Evolutionary conservation across 2,113 vertebrate species (phyloP), one percentile per base, ranked within the genome.

Genomic region (Tachysurus vachellii): DNA sequence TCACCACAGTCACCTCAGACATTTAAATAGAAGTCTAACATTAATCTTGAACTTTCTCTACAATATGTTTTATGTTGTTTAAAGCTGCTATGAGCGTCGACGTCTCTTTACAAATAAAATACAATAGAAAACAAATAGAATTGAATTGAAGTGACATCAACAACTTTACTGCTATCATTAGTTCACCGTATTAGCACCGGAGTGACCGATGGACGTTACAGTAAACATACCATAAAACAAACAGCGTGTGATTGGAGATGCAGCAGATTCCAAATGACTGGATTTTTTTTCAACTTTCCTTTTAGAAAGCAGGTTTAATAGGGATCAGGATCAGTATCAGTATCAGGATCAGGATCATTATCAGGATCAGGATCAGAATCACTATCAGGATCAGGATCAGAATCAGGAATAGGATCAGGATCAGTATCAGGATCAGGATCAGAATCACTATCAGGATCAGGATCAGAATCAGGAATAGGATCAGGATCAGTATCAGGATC

Each of bases 301-400:
- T 28, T 77, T 4, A 28, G 54, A 79, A 14, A 21, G 16, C 21
- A 21, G 54, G 28, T 36, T 36, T 23, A 17, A 56, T n/a, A n/a
- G n/a, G n/a, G n/a, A n/a, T 36, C 36, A 1, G 36, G 36, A 36
- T 36, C 36, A 2, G 36, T 1, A 36, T 36, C 36, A 36, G 36
- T 1, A 36, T 36, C 36, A 36, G 36, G 36, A 36, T 36, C 36
- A 36, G 36, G 53, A n/a, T n/a, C n/a, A n/a, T n/a, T n/a, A 56
- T 80, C 54, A 11, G n/a, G 77, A 80, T 80, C 50, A n/a, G 75
- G 53, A 77, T 54, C 19, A n/a, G n/a, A n/a, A n/a, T n/a, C n/a
- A n/a, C n/a, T n/a, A n/a, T 36, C 36, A 1, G 36, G 36, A 36
- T 36, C 36, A 2, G 36, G 36, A 36, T 36, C 36, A 36, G 36